phyloP scores from a whole-genome alignment of 2,888 invertebrate species.

The Microdon myrmicae region DNA sequence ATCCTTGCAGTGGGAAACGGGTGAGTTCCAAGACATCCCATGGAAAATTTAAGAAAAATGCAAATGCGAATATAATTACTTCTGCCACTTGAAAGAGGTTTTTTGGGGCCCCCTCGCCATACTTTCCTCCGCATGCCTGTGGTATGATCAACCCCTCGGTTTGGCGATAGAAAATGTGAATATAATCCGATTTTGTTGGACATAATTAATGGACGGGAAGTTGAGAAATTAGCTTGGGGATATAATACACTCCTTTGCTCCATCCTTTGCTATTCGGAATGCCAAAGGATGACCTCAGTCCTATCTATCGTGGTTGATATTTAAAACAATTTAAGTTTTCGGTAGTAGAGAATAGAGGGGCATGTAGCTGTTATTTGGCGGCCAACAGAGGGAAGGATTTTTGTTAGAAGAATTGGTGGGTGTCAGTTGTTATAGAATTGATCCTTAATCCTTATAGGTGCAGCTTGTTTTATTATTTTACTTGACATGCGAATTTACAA shows the following conservation, averaged over 20 bases:
- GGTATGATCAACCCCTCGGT: constrained; percentile 14
- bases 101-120: constrained; percentile 9
- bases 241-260: constrained; percentile 27
- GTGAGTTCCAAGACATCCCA: too few species aligned
- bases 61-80: constrained; percentile 50
- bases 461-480: too few species aligned
- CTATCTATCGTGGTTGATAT: too few species aligned
- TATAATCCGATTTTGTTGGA: constrained; percentile 47
- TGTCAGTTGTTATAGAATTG: too few species aligned
- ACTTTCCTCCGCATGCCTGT: neutral
- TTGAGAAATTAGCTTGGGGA: constrained; percentile 43
- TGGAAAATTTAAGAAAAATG: constrained; percentile 37
- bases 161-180: constrained; percentile 40
- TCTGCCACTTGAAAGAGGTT: constrained; percentile 37
- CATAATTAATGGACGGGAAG: constrained; percentile 50
- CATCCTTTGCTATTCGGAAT: constrained; percentile 21
- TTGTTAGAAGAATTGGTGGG: too few species aligned
- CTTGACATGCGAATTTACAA: too few species aligned
- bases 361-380: too few species aligned
- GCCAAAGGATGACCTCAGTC: too few species aligned
- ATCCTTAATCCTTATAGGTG: too few species aligned
- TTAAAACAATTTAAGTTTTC: too few species aligned
- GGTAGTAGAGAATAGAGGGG: too few species aligned
- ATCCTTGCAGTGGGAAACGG: constrained; percentile 10
- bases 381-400: too few species aligned